These are phyloP conservation scores for Euproctis similis DNA, from an alignment of 2,888 invertebrate species.

Conservation along the genomic window DNA sequence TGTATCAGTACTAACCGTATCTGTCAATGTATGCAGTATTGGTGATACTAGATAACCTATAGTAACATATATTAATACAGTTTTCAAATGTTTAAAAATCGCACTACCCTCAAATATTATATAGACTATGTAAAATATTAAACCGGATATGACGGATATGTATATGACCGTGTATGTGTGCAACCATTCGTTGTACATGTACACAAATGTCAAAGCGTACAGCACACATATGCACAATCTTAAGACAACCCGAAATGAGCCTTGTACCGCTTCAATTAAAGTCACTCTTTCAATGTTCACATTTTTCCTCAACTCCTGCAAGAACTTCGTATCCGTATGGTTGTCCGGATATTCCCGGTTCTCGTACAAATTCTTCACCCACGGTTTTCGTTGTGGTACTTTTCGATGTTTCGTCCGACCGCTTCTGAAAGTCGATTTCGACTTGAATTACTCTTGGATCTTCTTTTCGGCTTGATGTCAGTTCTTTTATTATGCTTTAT, in stretches of 20 bases:
- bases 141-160: constrained; percentile 70
- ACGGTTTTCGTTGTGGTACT: constrained; percentile 63
- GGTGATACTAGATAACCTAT: constrained; percentile 94
- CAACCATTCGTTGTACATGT: constrained; percentile 81
- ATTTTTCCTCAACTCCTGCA: constrained; percentile 90
- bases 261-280: constrained; percentile 80
- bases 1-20: constrained; percentile 97
- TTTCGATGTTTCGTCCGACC: constrained; percentile 42
- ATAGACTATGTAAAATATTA: constrained; percentile 79
- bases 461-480: too few species aligned
- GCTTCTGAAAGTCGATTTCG: constrained; percentile 50
- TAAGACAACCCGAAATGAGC: constrained; percentile 86
- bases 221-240: constrained; percentile 85
- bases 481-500: too few species aligned
- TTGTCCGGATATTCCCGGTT: constrained; percentile 92
- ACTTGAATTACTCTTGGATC: constrained; percentile 19
- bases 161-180: constrained; percentile 79
- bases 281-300: constrained; percentile 85
- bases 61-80: constrained; percentile 86
- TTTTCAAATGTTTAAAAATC: constrained; percentile 80
- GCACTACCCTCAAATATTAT: constrained; percentile 42
- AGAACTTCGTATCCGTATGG: constrained; percentile 90
- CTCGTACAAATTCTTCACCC: constrained; percentile 94
- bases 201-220: constrained; percentile 83
- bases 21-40: constrained; percentile 93